Evolutionary conservation across 2,113 vertebrate species (phyloP), one percentile per base, ranked within the genome.

Genomic region (Ellobius talpinus): DNA sequence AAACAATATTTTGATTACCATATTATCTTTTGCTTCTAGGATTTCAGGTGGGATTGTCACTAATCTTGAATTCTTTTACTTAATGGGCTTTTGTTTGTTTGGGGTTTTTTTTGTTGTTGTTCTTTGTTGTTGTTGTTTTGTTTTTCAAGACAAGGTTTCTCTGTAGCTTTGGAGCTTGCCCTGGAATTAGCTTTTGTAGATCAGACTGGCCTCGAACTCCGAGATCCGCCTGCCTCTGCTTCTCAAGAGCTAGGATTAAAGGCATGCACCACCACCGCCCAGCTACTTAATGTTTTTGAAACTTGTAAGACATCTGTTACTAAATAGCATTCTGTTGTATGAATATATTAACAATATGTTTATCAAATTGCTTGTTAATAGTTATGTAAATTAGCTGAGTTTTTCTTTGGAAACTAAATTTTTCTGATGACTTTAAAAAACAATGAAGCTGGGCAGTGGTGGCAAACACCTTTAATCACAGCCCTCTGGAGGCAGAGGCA

Each of bases 311-410:
- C 79, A 63, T 84, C 55, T 82, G 52, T 33, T 88, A 79, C n/a
- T 65, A 14, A 81, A 63, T 90, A 66, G 4, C 88, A 50, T 66
- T 45, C 42, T 87, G 4, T 74, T 93, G 23, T 77, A 72, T 95
- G 33, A 82, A 58, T 95, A 66, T 90, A 90, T n/a, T 76, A 29
- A 47, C 29, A 39, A 0, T 87, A 10, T 39, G 12, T 7, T 78
- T 92, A 78, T 84, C 33, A 2, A 68, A 12, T 84, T 13, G 66
- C 42, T 45, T 87, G 4, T 45, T 85, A 19, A 45, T 73, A 65
- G 45, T 95, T 8, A 14, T 95, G 29, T 68, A 31, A 26, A 50
- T 95, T 74, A 94, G 84, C 45, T 61, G 89, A 92, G 70, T 21
- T 86, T 42, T 42, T 86, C n/a, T 42, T 89, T 33, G 9, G 24